A percentile compares a stretch with the other conserved stretches of the same genome.
These are phyloP conservation scores for Archocentrus centrarchus DNA, from an alignment of 2,113 vertebrate species.

Conservation along the genomic window DNA sequence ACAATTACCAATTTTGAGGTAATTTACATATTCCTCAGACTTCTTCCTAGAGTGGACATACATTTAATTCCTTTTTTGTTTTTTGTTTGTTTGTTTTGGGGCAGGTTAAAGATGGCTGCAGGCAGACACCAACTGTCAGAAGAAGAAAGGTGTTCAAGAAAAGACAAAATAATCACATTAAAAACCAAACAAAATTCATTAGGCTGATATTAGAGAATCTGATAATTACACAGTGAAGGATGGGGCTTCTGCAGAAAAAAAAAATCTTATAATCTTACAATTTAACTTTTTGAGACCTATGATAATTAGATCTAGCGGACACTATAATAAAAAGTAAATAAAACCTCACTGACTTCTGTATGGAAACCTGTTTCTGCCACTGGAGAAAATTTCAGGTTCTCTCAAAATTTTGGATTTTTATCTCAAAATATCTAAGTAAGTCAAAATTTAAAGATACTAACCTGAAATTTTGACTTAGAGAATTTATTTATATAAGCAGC, in stretches of 20 bases:
- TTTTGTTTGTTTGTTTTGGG: not conserved
- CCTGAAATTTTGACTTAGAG: not conserved
- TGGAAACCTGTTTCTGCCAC: not conserved
- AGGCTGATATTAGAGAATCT: not conserved
- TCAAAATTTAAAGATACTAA: not conserved
- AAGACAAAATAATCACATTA: not conserved
- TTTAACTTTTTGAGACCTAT: not conserved
- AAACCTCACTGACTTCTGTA: not conserved
- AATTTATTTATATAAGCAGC: too few species aligned
- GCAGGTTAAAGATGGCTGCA: not conserved
- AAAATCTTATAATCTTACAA: too few species aligned
- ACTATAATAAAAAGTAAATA: not conserved
- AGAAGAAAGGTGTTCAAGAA: not conserved
- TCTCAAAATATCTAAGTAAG: too few species aligned
- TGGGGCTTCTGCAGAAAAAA: not conserved
- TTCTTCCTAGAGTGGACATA: not conserved
- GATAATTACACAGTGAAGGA: not conserved
- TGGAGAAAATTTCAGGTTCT: too few species aligned
- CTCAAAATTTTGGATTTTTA: too few species aligned
- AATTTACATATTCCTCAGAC: not conserved
- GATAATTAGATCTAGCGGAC: not conserved
- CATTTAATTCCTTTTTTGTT: not conserved
- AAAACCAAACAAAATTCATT: not conserved
- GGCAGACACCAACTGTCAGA: not conserved
- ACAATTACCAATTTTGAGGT: not conserved